Conservation (phyloP, 2,113 vertebrate species). For the Hucho hucho region DNA sequence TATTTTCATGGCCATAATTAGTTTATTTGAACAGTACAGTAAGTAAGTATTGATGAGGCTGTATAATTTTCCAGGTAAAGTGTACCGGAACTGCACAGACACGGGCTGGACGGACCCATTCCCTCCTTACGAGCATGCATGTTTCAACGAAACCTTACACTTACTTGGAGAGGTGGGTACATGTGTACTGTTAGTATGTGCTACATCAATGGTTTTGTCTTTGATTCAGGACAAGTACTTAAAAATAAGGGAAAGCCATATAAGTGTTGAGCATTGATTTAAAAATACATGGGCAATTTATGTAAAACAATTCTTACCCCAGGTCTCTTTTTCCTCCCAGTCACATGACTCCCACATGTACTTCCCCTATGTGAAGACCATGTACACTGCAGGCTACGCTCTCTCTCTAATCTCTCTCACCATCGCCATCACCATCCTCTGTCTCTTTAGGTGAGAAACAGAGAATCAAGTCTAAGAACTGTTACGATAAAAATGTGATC, state of each 20-base stretch:
- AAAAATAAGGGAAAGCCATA: too few species aligned
- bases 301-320: background rate
- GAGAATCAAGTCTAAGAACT: background rate
- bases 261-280: too few species aligned
- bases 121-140: conserved; percentile 79
- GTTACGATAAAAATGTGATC: background rate
- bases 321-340: conserved; percentile 20
- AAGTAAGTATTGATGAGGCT: background rate
- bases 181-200: background rate
- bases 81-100: conserved; percentile 84
- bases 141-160: conserved; percentile 73
- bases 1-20: background rate
- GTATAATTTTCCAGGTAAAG: conserved; percentile 67
- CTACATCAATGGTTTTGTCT: background rate
- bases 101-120: conserved; percentile 84
- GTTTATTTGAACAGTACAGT: background rate
- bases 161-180: conserved; percentile 50
- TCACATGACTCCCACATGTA: conserved; percentile 75
- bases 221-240: background rate
- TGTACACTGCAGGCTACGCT: conserved; percentile 88
- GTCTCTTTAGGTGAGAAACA: conserved; percentile 81
- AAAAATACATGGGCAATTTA: background rate
- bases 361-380: conserved; percentile 85
- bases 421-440: conserved; percentile 80
- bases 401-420: conserved; percentile 81